Evolutionary conservation across 2,113 vertebrate species (phyloP).

Genomic region (Phalacrocorax pelagicus): DNA sequence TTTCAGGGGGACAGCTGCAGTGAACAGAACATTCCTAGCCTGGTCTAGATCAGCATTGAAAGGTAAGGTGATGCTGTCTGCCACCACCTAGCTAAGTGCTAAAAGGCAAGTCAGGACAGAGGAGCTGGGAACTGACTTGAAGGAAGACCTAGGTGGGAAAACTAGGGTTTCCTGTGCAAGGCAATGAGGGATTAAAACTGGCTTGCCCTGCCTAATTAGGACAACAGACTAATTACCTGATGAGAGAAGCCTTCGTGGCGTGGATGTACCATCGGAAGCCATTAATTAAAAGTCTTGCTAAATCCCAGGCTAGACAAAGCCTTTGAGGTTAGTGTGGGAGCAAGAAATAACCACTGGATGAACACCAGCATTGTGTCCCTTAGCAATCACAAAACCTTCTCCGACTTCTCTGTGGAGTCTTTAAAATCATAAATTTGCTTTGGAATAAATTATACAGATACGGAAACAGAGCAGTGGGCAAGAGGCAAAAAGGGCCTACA

Average conservation of each 20-base stretch:
- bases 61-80: neutral
- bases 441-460: conserved; percentile 13
- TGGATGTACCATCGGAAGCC: neutral
- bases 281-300: neutral
- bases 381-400: neutral
- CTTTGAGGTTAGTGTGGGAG: neutral
- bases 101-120: neutral
- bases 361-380: neutral
- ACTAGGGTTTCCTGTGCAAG: neutral
- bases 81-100: neutral
- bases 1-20: neutral
- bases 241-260: neutral
- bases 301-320: neutral
- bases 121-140: neutral
- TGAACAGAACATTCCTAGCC: neutral
- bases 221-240: neutral
- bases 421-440: conserved; percentile 20
- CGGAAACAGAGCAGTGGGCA: neutral
- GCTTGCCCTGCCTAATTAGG: neutral
- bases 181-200: neutral
- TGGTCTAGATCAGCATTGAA: neutral
- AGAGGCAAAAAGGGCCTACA: neutral
- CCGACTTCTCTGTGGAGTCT: neutral
- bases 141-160: neutral
- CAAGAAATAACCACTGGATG: neutral